Evolutionary conservation across 1,140 invertebrate genomes (phyloP), one percentile per base, ranked within the genome.

Genomic region (Drosophila simulans): DNA sequence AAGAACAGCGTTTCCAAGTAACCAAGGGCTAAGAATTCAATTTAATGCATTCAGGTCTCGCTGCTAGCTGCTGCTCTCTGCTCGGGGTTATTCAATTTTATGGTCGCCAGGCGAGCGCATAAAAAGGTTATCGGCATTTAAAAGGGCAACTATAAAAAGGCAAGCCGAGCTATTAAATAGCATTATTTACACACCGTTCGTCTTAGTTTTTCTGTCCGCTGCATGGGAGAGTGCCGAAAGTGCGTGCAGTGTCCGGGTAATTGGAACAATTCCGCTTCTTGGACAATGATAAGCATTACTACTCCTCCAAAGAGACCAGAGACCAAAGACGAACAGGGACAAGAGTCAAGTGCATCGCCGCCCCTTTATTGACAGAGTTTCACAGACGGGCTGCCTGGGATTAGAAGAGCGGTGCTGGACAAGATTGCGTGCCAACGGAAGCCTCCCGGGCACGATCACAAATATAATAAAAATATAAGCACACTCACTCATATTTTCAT

Each of bases 41-140:
- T 88, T 88, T 89, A 83, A 89, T 89, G 83, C 80, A 88, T 84
- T 88, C 64, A 64, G 66, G 83, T 83, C 37, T 39, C 12, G 11
- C 37, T 39, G 11, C 37, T 39, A 3, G 11, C 37, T 39, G 11
- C 37, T 39, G 11, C 13, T 39, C 57, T 58, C 63, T 56, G 55
- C 37, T 48, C 58, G 53, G 40, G 73, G 62, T 31, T 71, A 56
- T 83, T 68, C 65, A 25, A 45, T 80, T 86, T 86, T 79, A 86
- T 86, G 71, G 83, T 77, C 42, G 71, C 75, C 77, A 51, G 71
- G 77, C 71, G 64, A 83, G 81, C 66, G 75, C 70, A 89, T 76
- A 84, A 88, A 75, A 86, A 89, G 80, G 84, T 89, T 89, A 88
- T 88, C 84, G 80, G 76, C 83, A 77, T 89, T 88, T 88, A 89